Evolutionary conservation across 2,888 invertebrate genomes (phyloP).

Genomic region (Chrysodeixis includens): DNA sequence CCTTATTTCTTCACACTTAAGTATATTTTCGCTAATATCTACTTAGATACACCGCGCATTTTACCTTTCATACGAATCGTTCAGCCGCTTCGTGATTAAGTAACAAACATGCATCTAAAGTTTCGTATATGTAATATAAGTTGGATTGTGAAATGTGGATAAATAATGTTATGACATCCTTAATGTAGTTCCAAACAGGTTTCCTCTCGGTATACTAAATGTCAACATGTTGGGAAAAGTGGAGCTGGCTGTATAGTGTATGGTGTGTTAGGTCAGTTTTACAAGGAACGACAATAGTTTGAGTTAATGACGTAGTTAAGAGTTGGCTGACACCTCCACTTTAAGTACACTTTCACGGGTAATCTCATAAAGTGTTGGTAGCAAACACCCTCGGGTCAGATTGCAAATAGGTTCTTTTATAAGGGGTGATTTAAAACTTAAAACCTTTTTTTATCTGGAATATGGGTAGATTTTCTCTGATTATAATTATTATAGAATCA

Average conservation of each 20-base stretch:
- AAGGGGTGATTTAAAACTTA: too few relatives aligned
- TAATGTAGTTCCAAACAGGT: slow-evolving; percentile 15
- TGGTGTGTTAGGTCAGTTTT: slow-evolving; percentile 12
- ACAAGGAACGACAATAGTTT: slow-evolving; percentile 27
- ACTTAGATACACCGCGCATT: neutral
- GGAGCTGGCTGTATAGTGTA: slow-evolving; percentile 23
- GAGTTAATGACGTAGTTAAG: slow-evolving; percentile 17
- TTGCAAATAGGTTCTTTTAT: neutral
- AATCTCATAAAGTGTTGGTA: neutral
- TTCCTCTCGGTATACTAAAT: slow-evolving; percentile 29
- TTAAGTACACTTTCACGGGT: slow-evolving; percentile 3
- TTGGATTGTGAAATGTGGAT: slow-evolving; percentile 11
- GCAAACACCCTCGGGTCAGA: neutral
- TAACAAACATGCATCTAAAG: neutral
- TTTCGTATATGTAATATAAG: slow-evolving; percentile 1
- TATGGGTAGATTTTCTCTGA: too few relatives aligned
- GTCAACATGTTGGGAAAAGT: slow-evolving; percentile 29
- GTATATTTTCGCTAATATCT: neutral
- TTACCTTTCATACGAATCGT: neutral
- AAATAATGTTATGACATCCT: slow-evolving; percentile 14
- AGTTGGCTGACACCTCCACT: slow-evolving; percentile 11
- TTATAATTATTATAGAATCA: too few relatives aligned
- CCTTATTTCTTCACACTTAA: neutral
- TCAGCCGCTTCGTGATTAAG: slow-evolving; percentile 8
- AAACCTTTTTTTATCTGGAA: too few relatives aligned